phyloP scores from a whole-genome alignment of 2,888 invertebrate species.

The Chrysina gloriosa region DNA sequence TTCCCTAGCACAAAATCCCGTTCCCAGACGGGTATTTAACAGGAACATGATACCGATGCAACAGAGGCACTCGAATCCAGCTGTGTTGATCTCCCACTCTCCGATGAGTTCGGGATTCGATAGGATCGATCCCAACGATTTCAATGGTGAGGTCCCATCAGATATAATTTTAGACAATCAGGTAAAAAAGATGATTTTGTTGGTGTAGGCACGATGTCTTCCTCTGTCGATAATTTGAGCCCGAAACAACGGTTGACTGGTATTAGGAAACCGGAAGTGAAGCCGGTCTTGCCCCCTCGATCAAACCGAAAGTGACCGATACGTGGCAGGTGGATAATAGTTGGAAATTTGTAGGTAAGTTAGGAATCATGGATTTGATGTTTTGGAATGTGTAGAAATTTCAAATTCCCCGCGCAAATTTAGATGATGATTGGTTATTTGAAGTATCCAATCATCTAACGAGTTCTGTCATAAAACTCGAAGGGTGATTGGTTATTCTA shows the following conservation, averaged over 20 bases:
- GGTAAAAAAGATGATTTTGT: too few species aligned
- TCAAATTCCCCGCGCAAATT: neutral
- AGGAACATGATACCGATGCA: slow-evolving; percentile 57
- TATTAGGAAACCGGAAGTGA: slow-evolving; percentile 70
- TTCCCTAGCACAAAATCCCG: slow-evolving; percentile 73
- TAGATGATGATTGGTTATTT: neutral
- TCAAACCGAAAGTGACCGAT: slow-evolving; percentile 66
- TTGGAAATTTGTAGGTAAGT: slow-evolving; percentile 89
- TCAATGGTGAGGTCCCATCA: slow-evolving; percentile 53
- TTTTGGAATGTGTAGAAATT: neutral
- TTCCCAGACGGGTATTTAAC: slow-evolving; percentile 55
- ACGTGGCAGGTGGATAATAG: slow-evolving; percentile 90
- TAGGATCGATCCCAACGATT: slow-evolving; percentile 63
- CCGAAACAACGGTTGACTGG: slow-evolving; percentile 60
- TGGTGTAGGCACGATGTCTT: slow-evolving; percentile 67
- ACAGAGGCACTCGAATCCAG: slow-evolving; percentile 67
- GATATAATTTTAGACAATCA: neutral
- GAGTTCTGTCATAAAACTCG: too few species aligned
- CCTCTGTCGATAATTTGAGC: slow-evolving; percentile 77
- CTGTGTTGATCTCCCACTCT: slow-evolving; percentile 60
- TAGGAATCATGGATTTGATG: neutral
- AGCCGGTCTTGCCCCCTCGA: slow-evolving; percentile 80
- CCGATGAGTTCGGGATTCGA: slow-evolving; percentile 60
- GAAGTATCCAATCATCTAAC: too few species aligned
- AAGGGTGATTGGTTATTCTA: too few species aligned